These are phyloP conservation scores for Nephrotoma appendiculata DNA, from an alignment of 2,888 invertebrate genomes.

Conservation along the genomic window DNA sequence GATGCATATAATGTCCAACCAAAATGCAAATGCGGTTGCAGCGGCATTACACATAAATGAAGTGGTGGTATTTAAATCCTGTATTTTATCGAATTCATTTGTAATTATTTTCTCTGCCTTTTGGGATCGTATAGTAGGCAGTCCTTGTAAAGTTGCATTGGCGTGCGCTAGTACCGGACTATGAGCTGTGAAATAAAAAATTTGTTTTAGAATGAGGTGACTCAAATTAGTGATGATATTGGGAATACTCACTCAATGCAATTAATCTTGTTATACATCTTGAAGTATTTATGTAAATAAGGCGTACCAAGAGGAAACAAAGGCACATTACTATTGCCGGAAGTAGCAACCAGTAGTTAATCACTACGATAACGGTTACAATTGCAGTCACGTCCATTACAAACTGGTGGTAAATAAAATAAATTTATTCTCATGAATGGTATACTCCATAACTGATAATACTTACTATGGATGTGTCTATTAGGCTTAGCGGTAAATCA, in stretches of 20 bases:
- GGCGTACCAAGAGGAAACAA: slow-evolving; percentile 42
- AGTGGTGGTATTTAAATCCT: slow-evolving; percentile 54
- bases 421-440: not conserved
- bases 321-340: slow-evolving; percentile 43
- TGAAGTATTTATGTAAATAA: slow-evolving; percentile 38
- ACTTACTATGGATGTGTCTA: slow-evolving; percentile 44
- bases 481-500: slow-evolving; percentile 40
- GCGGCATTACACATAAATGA: slow-evolving; percentile 73
- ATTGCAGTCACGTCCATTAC: slow-evolving; percentile 33
- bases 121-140: slow-evolving; percentile 61
- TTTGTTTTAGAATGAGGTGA: not conserved
- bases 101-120: slow-evolving; percentile 46
- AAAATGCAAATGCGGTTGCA: slow-evolving; percentile 84
- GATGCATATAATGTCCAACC: slow-evolving; percentile 79
- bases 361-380: slow-evolving; percentile 45
- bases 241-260: slow-evolving; percentile 24
- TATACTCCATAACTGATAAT: not conserved
- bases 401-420: slow-evolving; percentile 19
- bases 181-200: slow-evolving; percentile 41
- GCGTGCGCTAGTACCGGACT: slow-evolving; percentile 67
- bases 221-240: not conserved
- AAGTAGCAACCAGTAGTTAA: slow-evolving; percentile 45
- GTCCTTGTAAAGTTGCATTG: slow-evolving; percentile 58
- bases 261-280: slow-evolving; percentile 36
- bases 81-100: slow-evolving; percentile 44